Base-by-base conservation (phyloP, 2,797 vertebrate genomes). In the Eulemur albifrons region DNA sequence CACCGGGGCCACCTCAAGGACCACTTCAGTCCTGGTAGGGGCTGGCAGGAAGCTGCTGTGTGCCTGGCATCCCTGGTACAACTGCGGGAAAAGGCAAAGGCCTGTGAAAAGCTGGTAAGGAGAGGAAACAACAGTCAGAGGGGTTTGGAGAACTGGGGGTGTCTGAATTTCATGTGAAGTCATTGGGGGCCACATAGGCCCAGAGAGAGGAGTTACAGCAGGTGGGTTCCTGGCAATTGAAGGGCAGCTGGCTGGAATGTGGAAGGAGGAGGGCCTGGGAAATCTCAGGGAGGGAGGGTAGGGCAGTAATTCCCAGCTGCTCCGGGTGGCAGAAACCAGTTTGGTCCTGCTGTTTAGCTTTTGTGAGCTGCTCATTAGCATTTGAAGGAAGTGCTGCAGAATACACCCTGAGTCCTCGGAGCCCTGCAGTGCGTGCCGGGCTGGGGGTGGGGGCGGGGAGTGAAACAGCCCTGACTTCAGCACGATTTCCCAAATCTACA, bases 321-420 rank as follows among this genome's bases (percentile, higher is more conserved):
- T 76, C 35, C 0, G 0, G 25, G 86, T 14, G 1, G 32, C 75
- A 18, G 40, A 89, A 90, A 94, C 95, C 45, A 72, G 77, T 83
- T 87, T 67, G n/a, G 38, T 81, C 75, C 84, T 32, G 87, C 50
- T 50, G 54, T 54, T 92, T 67, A 76, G 70, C 95, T 18, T 95
- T 70, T 96, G 90, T 95, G 57, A 95, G 43, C 32, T 59, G 35
- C 13, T 94, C 86, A 77, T 96, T 96, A 96, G 80, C 97, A 95
- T 97, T 21, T 93, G 95, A 96, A 97, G 91, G 69, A 76, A 67
- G 40, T 18, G 88, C 50, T 40, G 83, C 38, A 12, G 57, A 82
- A 67, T 40, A 52, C 76, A 17, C 35, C 2, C 27, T 0, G 30
- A 45, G 91, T 38, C 30, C 82, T 50, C 54, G 1, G 23, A 59